Base-by-base conservation (phyloP, 2,797 vertebrate genomes). In the Rousettus madagascariensis region DNA sequence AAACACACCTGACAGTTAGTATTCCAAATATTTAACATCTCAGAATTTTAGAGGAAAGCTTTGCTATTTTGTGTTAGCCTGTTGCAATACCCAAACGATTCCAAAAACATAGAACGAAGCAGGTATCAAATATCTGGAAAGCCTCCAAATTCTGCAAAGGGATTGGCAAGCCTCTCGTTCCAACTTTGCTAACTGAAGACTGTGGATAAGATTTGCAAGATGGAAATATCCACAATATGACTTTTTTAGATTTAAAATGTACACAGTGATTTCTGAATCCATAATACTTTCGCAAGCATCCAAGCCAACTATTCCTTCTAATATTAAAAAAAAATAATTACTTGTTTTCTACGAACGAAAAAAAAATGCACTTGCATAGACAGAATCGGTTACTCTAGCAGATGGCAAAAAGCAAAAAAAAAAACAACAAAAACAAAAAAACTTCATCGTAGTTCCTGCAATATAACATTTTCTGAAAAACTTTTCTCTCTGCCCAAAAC, bases 181-280 rank as follows among this genome's bases (percentile, higher is more conserved):
- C 3, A 93, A 91, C 72, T 28, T 85, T 95, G 49, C 78, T 87
- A 66, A 61, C 8, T 72, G 90, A 96, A 96, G 71, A 69, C 33
- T 51, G 7, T 43, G 79, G 90, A 72, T 71, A 72, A 43, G 33
- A 91, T 79, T 78, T n/a, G 53, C 20, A 20, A 79, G 41, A 94
- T 75, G 41, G 12, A 95, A 96, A 96, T 82, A 0, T 68, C 91
- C 24, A 77, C 12, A 75, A 95, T 85, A 96, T 66, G 17, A 65
- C 90, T 90, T 96, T 94, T 61, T 96, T 78, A 49, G 92, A 90
- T 68, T 86, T 96, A 86, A 98, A 96, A 57, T 93, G 38, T 87
- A 30, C 36, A 93, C 74, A 71, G 51, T 86, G 15, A 93, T 95
- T 91, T 92, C 33, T 88, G 59, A 94, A 96, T 57, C 22, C 33